Percentiles rank a stretch among this genome's conserved stretches.
These are phyloP conservation scores for Venturia canescens DNA, from an alignment of 1,140 invertebrate species.

Conservation along the genomic window DNA sequence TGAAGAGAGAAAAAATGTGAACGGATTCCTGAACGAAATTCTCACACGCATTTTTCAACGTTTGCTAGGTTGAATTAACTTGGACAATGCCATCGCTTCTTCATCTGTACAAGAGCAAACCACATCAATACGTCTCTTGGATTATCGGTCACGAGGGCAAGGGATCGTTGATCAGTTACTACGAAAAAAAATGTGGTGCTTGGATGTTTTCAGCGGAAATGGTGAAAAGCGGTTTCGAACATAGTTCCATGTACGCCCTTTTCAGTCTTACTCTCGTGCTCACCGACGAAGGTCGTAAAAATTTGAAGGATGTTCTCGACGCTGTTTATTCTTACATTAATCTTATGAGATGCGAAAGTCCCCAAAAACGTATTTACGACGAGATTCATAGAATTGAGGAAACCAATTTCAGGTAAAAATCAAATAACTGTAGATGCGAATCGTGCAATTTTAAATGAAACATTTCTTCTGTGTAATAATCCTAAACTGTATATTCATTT, in stretches of 20 bases:
- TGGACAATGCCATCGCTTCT: slow-evolving; percentile 89
- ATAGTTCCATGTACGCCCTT: slow-evolving; percentile 84
- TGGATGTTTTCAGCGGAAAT: slow-evolving; percentile 87
- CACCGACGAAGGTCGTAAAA: slow-evolving; percentile 87
- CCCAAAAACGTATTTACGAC: slow-evolving; percentile 83
- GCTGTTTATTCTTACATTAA: slow-evolving; percentile 86
- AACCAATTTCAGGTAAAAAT: slow-evolving; percentile 79
- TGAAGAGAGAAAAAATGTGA: background rate
- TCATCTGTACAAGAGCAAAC: slow-evolving; percentile 86
- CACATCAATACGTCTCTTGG: slow-evolving; percentile 88
- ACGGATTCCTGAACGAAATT: slow-evolving; percentile 29
- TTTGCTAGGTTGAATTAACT: slow-evolving; percentile 82
- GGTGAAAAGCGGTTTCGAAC: slow-evolving; percentile 86
- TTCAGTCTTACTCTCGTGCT: slow-evolving; percentile 87
- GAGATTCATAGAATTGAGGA: slow-evolving; percentile 85
- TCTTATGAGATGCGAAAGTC: slow-evolving; percentile 80
- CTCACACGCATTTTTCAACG: background rate
- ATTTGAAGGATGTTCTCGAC: slow-evolving; percentile 83
- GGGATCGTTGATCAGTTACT: slow-evolving; percentile 91
- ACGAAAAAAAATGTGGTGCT: slow-evolving; percentile 89
- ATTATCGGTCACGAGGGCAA: slow-evolving; percentile 93
- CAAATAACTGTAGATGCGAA: background rate
- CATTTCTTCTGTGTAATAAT: no score
- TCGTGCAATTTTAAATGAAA: no score
- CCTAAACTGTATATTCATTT: no score